Evolutionary conservation across 2,113 vertebrate species (phyloP), one percentile per base, ranked within the genome.

Genomic region (Vicugna pacos): DNA sequence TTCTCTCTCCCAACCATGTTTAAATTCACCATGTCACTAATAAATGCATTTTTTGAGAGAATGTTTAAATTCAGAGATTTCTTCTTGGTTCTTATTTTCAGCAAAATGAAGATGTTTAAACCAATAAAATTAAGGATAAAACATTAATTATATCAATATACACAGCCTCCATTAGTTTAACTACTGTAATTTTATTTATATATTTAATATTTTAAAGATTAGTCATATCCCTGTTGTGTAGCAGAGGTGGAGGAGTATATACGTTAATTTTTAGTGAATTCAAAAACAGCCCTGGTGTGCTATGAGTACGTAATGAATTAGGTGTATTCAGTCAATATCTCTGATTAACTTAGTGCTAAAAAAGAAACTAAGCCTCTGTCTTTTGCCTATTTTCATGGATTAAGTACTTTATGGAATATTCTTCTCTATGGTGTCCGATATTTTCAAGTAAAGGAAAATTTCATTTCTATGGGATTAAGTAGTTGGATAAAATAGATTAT

Each of bases 11-110:
- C 9, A 0, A 82, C 69, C 2, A 0, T 75, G 76, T 96, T 98
- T 97, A 95, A 94, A 97, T 75, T 98, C 84, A 88, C 80, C 85
- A 86, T 76, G 60, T 81, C 69, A 91, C 62, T 72, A 95, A 95
- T 94, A 97, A 97, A 97, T 92, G 30, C 52, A 83, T 87, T 97
- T 91, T 83, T 32, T 38, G 35, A n/a, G 6, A 93, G 17, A 81
- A 67, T 85, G 12, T 35, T 85, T 77, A 89, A 93, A 76, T 67
- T 69, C 42, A 82, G 14, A 82, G 0, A 94, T 46, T 14, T 54
- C 3, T 77, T 17, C 8, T 77, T 81, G 30, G 22, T 35, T 67
- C 46, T 80, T 75, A 81, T 16, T 89, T 73, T 60, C 3, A 58
- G 9, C 46, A 32, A 72, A 58, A 79, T 22, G 0, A 73, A 48